phyloP scores from a whole-genome alignment of 2,888 invertebrate species.

The Nasonovia ribisnigri region DNA sequence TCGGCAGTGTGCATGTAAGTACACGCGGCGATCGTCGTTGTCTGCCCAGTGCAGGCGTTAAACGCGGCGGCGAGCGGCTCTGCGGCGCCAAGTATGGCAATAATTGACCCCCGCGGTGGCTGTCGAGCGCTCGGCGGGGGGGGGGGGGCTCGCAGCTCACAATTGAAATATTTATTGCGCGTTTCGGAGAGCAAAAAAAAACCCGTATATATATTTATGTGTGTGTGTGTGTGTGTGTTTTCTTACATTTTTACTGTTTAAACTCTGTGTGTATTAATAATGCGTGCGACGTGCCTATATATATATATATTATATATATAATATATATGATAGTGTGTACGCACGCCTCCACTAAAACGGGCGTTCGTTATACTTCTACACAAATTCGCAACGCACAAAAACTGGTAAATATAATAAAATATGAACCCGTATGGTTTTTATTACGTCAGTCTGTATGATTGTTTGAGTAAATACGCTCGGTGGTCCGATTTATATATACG shows the following conservation, averaged over 20 bases:
- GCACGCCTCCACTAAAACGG: not conserved
- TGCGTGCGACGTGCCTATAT: not conserved
- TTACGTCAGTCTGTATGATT: too few species aligned
- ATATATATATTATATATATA: too few species aligned
- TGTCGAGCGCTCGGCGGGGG: not conserved
- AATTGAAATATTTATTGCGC: constrained; percentile 31
- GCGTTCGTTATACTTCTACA: not conserved
- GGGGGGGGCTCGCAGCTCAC: not conserved
- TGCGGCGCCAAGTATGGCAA: constrained; percentile 45
- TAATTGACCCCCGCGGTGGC: not conserved
- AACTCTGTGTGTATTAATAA: constrained; percentile 30
- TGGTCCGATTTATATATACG: too few species aligned
- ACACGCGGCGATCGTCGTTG: not conserved
- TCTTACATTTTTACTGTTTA: not conserved
- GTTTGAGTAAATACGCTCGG: too few species aligned
- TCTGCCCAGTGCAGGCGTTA: not conserved
- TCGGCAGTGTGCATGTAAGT: not conserved
- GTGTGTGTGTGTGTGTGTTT: not conserved
- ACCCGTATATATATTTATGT: not conserved
- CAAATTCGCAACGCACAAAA: not conserved
- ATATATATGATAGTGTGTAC: not conserved
- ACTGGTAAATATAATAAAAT: not conserved
- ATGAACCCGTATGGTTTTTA: too few species aligned
- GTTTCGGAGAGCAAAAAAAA: not conserved
- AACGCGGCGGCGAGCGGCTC: constrained; percentile 14